Conservation (phyloP, 1,140 invertebrate genomes). For the Stegodyphus dumicola region DNA sequence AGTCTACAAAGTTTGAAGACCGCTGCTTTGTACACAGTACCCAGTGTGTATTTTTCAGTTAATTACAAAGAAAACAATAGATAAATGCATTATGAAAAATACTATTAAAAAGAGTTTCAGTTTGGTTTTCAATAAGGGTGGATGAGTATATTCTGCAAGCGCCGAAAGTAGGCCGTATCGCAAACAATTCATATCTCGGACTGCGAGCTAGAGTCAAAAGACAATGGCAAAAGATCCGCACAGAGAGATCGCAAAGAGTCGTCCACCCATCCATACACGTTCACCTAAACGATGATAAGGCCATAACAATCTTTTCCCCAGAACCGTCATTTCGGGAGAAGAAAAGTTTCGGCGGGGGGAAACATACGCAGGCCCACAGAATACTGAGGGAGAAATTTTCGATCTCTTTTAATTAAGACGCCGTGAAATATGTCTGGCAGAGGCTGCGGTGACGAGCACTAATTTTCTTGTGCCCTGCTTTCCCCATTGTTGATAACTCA, state of each 20-base stretch:
- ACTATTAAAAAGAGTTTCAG: too few relatives aligned
- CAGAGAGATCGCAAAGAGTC: not conserved
- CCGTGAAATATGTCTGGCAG: slow-evolving; percentile 60
- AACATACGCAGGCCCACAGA: not conserved
- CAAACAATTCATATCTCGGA: too few relatives aligned
- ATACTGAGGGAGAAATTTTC: slow-evolving; percentile 43
- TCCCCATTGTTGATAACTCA: slow-evolving; percentile 61
- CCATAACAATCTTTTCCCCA: slow-evolving; percentile 19
- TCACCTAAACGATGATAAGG: not conserved
- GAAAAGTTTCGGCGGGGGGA: not conserved
- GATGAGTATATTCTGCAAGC: too few relatives aligned
- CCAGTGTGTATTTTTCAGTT: too few relatives aligned
- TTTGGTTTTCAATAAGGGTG: too few relatives aligned
- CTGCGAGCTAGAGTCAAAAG: too few relatives aligned
- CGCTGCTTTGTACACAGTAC: too few relatives aligned
- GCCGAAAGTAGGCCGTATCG: too few relatives aligned
- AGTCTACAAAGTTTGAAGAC: too few relatives aligned
- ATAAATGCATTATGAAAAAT: too few relatives aligned
- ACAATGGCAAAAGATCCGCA: not conserved
- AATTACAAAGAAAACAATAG: too few relatives aligned
- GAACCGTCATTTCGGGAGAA: not conserved
- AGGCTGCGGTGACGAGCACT: slow-evolving; percentile 49
- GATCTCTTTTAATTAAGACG: slow-evolving; percentile 61
- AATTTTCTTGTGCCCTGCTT: slow-evolving; percentile 52
- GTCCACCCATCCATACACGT: not conserved